Conservation (phyloP, 2,113 vertebrate genomes). For the Tragelaphus strepsiceros region DNA sequence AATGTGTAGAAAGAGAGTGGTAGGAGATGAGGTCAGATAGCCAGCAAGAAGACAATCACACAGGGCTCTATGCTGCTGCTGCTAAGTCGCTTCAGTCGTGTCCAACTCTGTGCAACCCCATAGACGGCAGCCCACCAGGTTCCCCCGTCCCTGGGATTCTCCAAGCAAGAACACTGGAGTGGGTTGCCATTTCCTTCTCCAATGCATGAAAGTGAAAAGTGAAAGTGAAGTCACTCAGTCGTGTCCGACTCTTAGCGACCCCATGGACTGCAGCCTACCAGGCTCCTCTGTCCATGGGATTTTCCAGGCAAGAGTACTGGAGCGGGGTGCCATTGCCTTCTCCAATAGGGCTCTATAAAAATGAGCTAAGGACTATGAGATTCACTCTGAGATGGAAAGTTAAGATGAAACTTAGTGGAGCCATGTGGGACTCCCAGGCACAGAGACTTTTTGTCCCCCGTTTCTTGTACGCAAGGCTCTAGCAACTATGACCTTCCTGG, state of each 20-base stretch:
- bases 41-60: neutral
- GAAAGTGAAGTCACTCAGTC: no score
- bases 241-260: fast-evolving
- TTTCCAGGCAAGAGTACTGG: no score
- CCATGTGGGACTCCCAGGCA: neutral
- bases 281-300: no score
- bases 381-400: neutral
- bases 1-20: neutral
- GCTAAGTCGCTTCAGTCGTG: no score
- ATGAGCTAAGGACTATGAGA: neutral
- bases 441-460: neutral
- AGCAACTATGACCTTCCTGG: neutral
- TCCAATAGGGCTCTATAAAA: neutral
- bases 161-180: no score
- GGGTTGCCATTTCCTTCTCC: no score
- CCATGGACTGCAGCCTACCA: no score
- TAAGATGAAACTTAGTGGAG: neutral
- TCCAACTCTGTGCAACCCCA: fast-evolving
- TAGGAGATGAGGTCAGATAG: neutral
- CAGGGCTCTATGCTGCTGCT: neutral
- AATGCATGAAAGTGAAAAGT: no score
- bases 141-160: no score
- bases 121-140: no score
- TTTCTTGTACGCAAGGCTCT: neutral
- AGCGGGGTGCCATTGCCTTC: no score